Evolutionary conservation across 2,797 vertebrate species (phyloP).

Genomic region (Mycteria americana): DNA sequence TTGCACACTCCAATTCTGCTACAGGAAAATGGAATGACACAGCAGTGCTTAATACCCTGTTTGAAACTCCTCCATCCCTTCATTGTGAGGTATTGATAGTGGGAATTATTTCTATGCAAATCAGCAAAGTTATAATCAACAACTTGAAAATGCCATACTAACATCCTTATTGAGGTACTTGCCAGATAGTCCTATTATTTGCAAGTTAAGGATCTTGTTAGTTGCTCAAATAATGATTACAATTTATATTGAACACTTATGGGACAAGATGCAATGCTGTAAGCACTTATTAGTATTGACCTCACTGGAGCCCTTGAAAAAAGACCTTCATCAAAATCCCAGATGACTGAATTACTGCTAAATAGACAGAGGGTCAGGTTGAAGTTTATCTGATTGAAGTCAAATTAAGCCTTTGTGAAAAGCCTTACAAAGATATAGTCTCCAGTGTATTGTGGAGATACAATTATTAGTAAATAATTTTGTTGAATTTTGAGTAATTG

Average conservation of each 20-base stretch:
- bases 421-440: not conserved
- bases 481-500: not conserved
- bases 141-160: not conserved
- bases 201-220: not conserved
- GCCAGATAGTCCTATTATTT: not conserved
- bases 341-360: not conserved
- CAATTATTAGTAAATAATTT: not conserved
- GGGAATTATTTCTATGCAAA: not conserved
- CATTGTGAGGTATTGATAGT: not conserved
- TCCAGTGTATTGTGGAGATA: not conserved
- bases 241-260: not conserved
- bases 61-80: not conserved
- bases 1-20: not conserved
- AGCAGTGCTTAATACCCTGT: not conserved
- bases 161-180: not conserved
- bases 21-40: not conserved
- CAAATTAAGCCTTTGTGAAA: not conserved
- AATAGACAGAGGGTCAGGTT: not conserved
- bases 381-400: not conserved
- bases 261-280: not conserved
- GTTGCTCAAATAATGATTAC: not conserved
- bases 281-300: not conserved
- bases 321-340: not conserved
- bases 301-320: not conserved
- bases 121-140: not conserved